Base-by-base conservation (phyloP, 2,888 invertebrate genomes). In the Andrena fulva region DNA sequence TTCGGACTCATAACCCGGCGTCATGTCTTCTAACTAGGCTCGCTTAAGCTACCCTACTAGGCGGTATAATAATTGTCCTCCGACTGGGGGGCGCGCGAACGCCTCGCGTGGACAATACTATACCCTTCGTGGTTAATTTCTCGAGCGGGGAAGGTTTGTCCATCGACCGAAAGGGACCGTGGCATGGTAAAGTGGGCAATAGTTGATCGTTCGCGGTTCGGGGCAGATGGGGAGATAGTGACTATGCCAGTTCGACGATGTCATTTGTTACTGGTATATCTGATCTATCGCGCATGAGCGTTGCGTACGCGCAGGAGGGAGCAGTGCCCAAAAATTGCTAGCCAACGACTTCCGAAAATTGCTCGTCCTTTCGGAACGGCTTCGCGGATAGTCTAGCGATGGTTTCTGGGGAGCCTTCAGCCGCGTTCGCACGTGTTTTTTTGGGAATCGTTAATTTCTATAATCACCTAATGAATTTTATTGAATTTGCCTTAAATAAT, bases 251-350 rank as follows among this genome's bases (percentile, higher is more conserved):
- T 91, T 91, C 89, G 91, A 90, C 91, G 91, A 91, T 92, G 92
- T 91, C 92, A 92, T 92, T 92, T 91, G 91, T 92, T 92, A 92
- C 82, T 84, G 87, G 85, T 90, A 48, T 88, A 91, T 91, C 91
- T 90, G 91, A 91, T 91, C 87, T 86, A 74, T 88, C 84, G 88
- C 89, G 84, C 85, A 89, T 91, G 89, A 90, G 89, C 87, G 84
- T 82, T 83, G 87, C 87, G 86, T 86, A 86, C 85, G 78, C 64
- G 75, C 71, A 68, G 27, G 76, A 59, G 59, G 67, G 67, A 29
- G 52, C 66, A 20, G 8, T 54, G 67, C 60, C 74, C 74, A 66
- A 79, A 88, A 88, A 85, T 83, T 71, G 80, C 78, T 67, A 66
- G 52, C 12, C n/a, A 74, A 42, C 56, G 48, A 35, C 20, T 74